A percentile compares a stretch with the other conserved stretches of the same genome.
Conservation (phyloP, 30 jellyfish, hydroid and myxozoan genomes). For the Hydractinia echinata region DNA sequence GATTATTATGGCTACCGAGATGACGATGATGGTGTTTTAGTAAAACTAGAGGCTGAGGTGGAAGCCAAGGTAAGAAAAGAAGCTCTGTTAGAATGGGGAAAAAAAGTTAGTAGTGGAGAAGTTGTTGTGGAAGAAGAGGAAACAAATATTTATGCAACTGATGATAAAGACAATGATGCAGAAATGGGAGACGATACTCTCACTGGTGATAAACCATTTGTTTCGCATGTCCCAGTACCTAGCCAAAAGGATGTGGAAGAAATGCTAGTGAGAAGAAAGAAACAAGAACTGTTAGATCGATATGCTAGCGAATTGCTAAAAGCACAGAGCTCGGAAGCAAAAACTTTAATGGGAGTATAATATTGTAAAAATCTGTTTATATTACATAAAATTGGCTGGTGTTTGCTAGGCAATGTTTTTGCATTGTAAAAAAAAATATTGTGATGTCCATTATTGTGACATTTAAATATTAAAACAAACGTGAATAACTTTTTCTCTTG, state of each 20-base stretch:
- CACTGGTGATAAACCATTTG: constrained; percentile 55
- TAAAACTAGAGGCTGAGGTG: constrained; percentile 60
- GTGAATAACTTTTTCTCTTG: too few species aligned
- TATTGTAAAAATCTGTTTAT: background rate
- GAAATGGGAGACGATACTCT: constrained; percentile 4
- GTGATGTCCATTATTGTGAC: too few species aligned
- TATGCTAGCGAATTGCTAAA: constrained; percentile 83
- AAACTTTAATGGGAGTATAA: constrained; percentile 78
- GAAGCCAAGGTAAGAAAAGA: constrained; percentile 63
- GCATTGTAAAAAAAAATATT: too few species aligned
- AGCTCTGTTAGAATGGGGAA: constrained; percentile 79
- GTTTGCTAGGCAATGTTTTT: too few species aligned
- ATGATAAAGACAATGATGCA: constrained; percentile 50
- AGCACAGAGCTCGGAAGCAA: constrained; percentile 89
- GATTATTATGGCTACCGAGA: constrained; percentile 97
- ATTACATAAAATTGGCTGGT: too few species aligned
- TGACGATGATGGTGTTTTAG: constrained; percentile 89
- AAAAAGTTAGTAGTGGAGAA: constrained; percentile 69
- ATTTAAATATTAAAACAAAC: too few species aligned
- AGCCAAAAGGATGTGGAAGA: constrained; percentile 93
- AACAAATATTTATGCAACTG: constrained; percentile 48
- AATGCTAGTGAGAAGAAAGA: constrained; percentile 73
- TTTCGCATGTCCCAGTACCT: constrained; percentile 97
- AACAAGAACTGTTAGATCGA: constrained; percentile 76
- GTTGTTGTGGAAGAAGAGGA: constrained; percentile 67